Conservation (phyloP, 2,797 vertebrate species). For the Crenichthys baileyi region DNA sequence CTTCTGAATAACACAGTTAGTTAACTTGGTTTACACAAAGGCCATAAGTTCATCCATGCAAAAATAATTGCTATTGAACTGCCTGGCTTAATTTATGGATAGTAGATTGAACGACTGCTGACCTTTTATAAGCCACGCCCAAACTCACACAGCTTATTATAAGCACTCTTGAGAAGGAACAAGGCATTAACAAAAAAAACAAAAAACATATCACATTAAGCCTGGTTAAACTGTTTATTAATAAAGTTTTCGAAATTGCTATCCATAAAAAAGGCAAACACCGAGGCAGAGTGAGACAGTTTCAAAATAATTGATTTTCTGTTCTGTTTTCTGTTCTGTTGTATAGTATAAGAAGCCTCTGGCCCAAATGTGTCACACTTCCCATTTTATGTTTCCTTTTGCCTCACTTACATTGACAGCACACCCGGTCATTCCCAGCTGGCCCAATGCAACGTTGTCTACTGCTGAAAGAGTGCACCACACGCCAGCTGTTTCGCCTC, state of each 20-base stretch:
- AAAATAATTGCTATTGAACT: conserved; percentile 13
- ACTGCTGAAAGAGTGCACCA: conserved; percentile 61
- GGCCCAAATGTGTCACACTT: conserved; percentile 72
- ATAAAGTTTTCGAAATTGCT: neutral
- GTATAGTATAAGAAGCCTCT: conserved; percentile 43
- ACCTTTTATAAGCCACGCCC: conserved; percentile 5
- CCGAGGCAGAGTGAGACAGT: neutral
- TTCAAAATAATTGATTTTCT: neutral
- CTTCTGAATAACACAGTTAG: neutral
- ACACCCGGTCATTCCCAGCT: conserved; percentile 66
- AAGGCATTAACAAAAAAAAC: neutral
- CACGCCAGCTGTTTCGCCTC: conserved; percentile 61
- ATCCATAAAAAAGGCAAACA: neutral
- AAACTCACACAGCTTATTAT: neutral
- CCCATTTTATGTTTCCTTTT: conserved; percentile 67
- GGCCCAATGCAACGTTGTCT: conserved; percentile 70
- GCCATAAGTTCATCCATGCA: conserved; percentile 7
- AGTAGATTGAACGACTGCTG: conserved; percentile 5
- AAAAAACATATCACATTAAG: neutral
- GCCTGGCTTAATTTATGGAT: conserved; percentile 22
- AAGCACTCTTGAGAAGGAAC: neutral
- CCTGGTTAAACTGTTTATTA: neutral
- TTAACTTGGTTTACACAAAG: conserved; percentile 7
- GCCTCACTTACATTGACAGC: conserved; percentile 67
- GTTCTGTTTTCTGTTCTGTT: neutral